Evolutionary conservation across 2,888 invertebrate genomes (phyloP).

Genomic region (Aelia acuminata): DNA sequence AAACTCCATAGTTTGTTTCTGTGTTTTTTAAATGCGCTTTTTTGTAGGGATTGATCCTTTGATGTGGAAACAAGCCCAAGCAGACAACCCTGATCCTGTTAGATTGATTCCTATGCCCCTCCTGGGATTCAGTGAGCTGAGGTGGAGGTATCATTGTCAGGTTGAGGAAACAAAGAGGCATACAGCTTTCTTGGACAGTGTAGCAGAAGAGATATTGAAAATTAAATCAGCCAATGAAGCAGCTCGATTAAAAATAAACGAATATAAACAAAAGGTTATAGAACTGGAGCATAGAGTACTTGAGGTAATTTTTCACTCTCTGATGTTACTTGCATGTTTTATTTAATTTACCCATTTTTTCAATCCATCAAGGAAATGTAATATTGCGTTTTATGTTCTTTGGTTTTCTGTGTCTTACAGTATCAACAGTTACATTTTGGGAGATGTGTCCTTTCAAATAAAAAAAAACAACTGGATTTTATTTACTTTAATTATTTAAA

Average conservation of each 20-base stretch:
- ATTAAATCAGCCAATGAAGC: conserved; percentile 86
- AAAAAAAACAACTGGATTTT: too few species aligned
- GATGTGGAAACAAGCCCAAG: conserved; percentile 96
- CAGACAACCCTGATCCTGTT: conserved; percentile 93
- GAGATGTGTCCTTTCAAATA: too few species aligned
- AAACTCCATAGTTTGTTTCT: background rate
- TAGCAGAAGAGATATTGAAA: conserved; percentile 82
- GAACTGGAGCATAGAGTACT: conserved; percentile 87
- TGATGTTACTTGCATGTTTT: too few species aligned
- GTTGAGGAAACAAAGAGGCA: conserved; percentile 88
- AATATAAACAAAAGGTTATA: conserved; percentile 78
- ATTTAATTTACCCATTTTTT: too few species aligned
- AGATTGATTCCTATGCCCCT: conserved; percentile 94
- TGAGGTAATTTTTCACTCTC: conserved; percentile 73
- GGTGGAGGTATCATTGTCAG: conserved; percentile 86
- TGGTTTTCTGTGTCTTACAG: too few species aligned
- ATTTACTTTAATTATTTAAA: too few species aligned
- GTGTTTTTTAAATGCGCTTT: conserved; percentile 60
- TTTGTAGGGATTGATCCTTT: conserved; percentile 87
- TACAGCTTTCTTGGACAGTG: conserved; percentile 83
- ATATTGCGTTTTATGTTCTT: too few species aligned
- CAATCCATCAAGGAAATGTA: too few species aligned
- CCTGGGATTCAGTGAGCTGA: conserved; percentile 83
- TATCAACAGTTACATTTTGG: too few species aligned
- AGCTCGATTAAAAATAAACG: conserved; percentile 84